Percentiles rank a stretch among this genome's conserved stretches.
Conservation (phyloP, 2,113 vertebrate genomes). For the Ameiurus melas region DNA sequence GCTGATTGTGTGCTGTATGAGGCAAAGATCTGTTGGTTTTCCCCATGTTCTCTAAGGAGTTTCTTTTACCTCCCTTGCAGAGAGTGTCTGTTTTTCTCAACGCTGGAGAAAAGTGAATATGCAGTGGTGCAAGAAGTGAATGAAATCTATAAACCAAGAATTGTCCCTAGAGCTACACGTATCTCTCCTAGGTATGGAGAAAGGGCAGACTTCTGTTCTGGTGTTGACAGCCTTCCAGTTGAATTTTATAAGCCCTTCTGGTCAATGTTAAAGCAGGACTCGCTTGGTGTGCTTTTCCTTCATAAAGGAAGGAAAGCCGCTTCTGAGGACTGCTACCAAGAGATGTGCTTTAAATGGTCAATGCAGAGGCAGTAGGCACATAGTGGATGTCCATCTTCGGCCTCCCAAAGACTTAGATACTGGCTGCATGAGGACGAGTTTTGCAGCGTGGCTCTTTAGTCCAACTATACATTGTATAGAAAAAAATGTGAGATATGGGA, state of each 20-base stretch:
- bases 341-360: too few species aligned
- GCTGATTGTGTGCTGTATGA: too few species aligned
- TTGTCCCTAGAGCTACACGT: not conserved
- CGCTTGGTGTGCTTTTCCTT: not conserved
- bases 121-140: not conserved
- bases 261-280: not conserved
- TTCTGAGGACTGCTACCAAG: too few species aligned
- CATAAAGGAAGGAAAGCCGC: too few species aligned
- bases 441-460: too few species aligned
- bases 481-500: not conserved
- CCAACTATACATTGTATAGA: too few species aligned
- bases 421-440: too few species aligned
- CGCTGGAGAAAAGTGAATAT: not conserved
- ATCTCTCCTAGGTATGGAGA: not conserved
- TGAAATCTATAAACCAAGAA: not conserved
- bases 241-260: not conserved
- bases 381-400: too few species aligned
- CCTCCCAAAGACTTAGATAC: too few species aligned
- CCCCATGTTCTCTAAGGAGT: not conserved
- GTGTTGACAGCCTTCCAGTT: not conserved
- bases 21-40: too few species aligned
- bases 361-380: too few species aligned
- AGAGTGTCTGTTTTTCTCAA: not conserved
- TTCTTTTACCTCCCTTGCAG: not conserved
- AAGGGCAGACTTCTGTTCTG: not conserved